A percentile compares a stretch with the other conserved stretches of the same genome.
Evolutionary conservation across 2,113 vertebrate species (phyloP).

Genomic region (Delphinapterus leucas): DNA sequence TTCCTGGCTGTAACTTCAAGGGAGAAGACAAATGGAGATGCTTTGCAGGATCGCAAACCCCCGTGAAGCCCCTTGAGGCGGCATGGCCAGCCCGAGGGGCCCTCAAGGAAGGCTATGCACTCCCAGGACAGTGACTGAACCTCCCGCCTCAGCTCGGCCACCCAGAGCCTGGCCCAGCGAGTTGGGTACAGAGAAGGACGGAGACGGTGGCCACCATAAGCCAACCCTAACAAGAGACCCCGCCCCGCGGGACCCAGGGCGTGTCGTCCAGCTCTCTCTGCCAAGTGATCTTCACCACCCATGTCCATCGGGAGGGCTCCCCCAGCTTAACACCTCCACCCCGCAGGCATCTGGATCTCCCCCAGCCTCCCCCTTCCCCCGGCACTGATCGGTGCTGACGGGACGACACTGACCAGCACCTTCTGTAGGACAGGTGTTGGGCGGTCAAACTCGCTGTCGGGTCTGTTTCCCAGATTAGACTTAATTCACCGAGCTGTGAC

Average conservation of each 20-base stretch:
- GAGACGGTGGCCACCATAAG: background rate
- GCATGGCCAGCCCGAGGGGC: background rate
- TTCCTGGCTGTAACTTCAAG: background rate
- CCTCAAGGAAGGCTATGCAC: fast-evolving
- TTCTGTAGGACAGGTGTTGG: background rate
- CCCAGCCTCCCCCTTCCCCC: too few species aligned
- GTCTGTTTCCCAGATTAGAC: background rate
- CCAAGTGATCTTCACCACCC: background rate
- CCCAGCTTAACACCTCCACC: background rate
- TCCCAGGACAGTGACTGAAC: background rate
- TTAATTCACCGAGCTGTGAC: too few species aligned
- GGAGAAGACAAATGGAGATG: fast-evolving
- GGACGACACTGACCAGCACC: background rate
- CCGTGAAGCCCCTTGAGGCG: background rate
- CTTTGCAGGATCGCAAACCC: background rate
- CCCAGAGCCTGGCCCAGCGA: background rate
- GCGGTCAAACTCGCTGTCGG: fast-evolving
- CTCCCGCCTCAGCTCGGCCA: background rate
- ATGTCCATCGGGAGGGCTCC: background rate
- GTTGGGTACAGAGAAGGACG: background rate
- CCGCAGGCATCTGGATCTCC: too few species aligned
- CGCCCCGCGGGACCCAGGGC: fast-evolving
- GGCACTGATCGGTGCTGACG: fast-evolving
- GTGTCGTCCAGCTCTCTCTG: fast-evolving
- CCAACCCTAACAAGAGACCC: too few species aligned